Percentiles rank a stretch among this genome's conserved stretches.
Evolutionary conservation across 2,888 invertebrate species (phyloP).

Genomic region (Dascillus cervinus): DNA sequence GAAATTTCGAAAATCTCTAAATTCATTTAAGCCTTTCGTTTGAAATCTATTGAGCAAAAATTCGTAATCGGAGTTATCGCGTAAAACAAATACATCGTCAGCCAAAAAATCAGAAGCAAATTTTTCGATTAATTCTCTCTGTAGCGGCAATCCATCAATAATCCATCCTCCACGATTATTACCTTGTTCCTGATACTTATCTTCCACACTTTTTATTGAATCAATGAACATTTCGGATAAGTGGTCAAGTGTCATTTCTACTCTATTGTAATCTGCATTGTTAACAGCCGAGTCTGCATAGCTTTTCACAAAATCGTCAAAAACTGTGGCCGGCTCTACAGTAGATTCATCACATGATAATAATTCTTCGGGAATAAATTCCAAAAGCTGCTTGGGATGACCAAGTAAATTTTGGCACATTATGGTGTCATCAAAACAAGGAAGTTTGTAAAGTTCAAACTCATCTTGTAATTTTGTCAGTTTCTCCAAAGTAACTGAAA

Average conservation of each 20-base stretch:
- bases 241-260: constrained; percentile 43
- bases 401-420: constrained; percentile 8
- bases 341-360: constrained; percentile 11
- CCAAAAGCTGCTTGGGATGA: constrained; percentile 12
- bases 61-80: constrained; percentile 44
- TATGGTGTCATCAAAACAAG: constrained; percentile 3
- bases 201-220: constrained; percentile 39
- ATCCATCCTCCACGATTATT: constrained; percentile 48
- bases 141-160: constrained; percentile 51
- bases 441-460: constrained; percentile 1
- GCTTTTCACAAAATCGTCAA: constrained; percentile 44
- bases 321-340: constrained; percentile 29
- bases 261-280: constrained; percentile 40
- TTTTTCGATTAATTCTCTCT: constrained; percentile 44
- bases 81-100: constrained; percentile 49
- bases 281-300: constrained; percentile 43
- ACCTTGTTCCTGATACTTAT: constrained; percentile 29
- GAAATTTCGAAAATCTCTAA: constrained; percentile 28
- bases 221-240: constrained; percentile 40
- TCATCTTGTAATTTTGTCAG: constrained; percentile 1
- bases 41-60: constrained; percentile 33
- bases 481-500: background rate
- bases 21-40: constrained; percentile 22
- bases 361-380: constrained; percentile 42
- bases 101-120: constrained; percentile 45